Evolutionary conservation across 2,888 invertebrate genomes (phyloP).

Genomic region (Agelastica alni): DNA sequence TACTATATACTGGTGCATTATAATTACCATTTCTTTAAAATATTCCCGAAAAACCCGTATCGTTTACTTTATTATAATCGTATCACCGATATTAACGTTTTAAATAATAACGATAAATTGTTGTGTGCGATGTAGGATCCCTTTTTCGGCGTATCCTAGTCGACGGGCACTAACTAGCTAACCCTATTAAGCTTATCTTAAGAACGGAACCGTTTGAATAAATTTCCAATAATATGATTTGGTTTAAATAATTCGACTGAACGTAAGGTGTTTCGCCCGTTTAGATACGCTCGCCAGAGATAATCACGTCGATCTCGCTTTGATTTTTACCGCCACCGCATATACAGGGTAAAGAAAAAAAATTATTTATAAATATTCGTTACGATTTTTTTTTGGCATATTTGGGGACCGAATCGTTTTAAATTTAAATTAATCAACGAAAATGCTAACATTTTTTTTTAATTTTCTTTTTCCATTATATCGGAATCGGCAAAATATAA

Average conservation of each 20-base stretch:
- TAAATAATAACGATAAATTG: neutral
- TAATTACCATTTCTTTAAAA: too few relatives aligned
- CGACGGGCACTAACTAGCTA: slow-evolving; percentile 7
- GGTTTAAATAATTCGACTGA: slow-evolving; percentile 17
- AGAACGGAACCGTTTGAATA: slow-evolving; percentile 25
- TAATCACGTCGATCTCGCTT: slow-evolving; percentile 30
- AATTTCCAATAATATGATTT: slow-evolving; percentile 23
- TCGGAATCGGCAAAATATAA: too few relatives aligned
- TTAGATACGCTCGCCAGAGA: slow-evolving; percentile 23
- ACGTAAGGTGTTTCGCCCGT: slow-evolving; percentile 22
- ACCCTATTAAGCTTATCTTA: slow-evolving; percentile 22
- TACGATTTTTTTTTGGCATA: too few relatives aligned
- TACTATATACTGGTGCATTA: too few relatives aligned
- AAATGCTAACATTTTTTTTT: too few relatives aligned
- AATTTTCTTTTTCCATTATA: too few relatives aligned
- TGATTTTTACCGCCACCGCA: slow-evolving; percentile 23
- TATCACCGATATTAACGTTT: neutral
- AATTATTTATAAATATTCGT: too few relatives aligned
- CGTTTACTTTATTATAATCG: too few relatives aligned
- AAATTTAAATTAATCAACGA: too few relatives aligned
- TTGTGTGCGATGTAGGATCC: neutral
- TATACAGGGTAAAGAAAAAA: slow-evolving; percentile 24
- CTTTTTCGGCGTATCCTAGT: neutral
- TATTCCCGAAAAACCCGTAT: too few relatives aligned
- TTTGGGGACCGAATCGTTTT: too few relatives aligned